Evolutionary conservation across 2,888 invertebrate species (phyloP).

Genomic region (Diarsia mendica): DNA sequence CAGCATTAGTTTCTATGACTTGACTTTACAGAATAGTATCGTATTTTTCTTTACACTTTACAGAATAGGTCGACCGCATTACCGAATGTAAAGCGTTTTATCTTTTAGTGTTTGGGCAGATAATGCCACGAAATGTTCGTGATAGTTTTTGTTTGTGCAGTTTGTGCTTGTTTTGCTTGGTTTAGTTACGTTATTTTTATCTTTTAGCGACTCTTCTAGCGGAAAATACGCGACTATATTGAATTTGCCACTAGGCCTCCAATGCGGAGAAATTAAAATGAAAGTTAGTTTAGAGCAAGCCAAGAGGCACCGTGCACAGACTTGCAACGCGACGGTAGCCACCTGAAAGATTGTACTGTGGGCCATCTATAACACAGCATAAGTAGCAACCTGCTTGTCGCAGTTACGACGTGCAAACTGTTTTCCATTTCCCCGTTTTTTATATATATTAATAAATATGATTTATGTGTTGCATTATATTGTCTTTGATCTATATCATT

Average conservation of each 20-base stretch:
- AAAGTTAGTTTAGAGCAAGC: background rate
- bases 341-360: too few relatives aligned
- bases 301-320: background rate
- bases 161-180: background rate
- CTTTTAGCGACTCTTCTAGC: background rate
- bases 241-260: background rate
- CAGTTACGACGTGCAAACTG: too few relatives aligned
- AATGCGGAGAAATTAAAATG: background rate
- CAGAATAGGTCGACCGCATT: conserved; percentile 51
- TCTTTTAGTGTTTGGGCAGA: conserved; percentile 39
- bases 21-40: conserved; percentile 48
- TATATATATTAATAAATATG: too few relatives aligned
- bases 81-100: conserved; percentile 59
- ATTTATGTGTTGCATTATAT: too few relatives aligned
- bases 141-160: conserved; percentile 23
- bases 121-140: conserved; percentile 20
- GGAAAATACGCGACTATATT: background rate
- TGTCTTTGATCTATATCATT: too few relatives aligned
- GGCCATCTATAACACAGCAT: too few relatives aligned
- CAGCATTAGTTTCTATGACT: conserved; percentile 56
- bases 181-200: background rate
- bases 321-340: background rate
- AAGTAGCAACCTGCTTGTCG: too few relatives aligned
- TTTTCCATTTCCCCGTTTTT: too few relatives aligned
- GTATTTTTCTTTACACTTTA: too few relatives aligned